Evolutionary conservation across 2,113 vertebrate species (phyloP).

Genomic region (Odontophorus gujanensis): DNA sequence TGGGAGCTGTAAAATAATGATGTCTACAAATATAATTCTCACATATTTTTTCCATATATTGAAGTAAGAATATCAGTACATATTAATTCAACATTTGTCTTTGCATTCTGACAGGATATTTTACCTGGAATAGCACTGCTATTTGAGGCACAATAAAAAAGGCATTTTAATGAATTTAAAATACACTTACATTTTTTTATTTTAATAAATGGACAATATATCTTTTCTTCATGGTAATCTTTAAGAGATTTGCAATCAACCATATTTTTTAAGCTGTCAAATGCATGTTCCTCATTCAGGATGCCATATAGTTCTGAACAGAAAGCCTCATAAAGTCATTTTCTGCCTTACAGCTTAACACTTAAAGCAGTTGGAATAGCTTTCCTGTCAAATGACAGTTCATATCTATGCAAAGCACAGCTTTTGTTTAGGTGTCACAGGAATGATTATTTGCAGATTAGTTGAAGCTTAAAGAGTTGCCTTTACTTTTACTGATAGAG

Average conservation of each 20-base stretch:
- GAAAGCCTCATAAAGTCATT: constrained; percentile 45
- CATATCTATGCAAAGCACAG: constrained; percentile 12
- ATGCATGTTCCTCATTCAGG: constrained; percentile 29
- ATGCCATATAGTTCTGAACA: constrained; percentile 34
- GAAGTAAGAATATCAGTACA: not conserved
- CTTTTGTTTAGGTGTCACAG: constrained; percentile 32
- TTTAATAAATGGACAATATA: constrained; percentile 7
- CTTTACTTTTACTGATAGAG: not conserved
- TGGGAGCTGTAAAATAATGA: constrained; percentile 2
- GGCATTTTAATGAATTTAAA: not conserved
- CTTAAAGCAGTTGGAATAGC: too few species aligned
- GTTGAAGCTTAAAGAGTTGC: not conserved
- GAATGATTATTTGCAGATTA: constrained; percentile 36
- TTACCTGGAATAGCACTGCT: not conserved
- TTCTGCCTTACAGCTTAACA: constrained; percentile 36
- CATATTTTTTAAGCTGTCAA: constrained; percentile 33
- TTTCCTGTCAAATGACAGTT: constrained; percentile 45
- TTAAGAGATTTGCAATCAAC: constrained; percentile 46
- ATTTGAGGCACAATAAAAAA: constrained; percentile 9
- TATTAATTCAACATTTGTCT: constrained; percentile 34
- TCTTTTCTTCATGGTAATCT: constrained; percentile 52
- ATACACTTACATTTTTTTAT: not conserved
- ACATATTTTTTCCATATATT: not conserved
- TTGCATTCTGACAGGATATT: constrained; percentile 23
- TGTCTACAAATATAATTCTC: not conserved